phyloP scores from a whole-genome alignment of 2,113 vertebrate species.

The Oncorhynchus nerka region DNA sequence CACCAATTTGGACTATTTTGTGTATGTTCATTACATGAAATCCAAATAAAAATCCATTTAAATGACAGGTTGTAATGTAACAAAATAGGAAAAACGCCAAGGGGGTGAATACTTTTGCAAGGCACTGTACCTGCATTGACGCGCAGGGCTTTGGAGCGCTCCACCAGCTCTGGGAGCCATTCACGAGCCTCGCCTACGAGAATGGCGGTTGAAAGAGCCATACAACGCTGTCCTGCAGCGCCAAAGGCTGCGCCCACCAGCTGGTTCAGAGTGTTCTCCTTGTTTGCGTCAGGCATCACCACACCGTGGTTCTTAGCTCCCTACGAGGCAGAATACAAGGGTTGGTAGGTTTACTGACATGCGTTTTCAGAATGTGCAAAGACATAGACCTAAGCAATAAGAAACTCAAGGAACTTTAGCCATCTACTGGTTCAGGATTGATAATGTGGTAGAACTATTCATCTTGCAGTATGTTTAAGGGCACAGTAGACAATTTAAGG shows the following conservation, averaged over 20 bases:
- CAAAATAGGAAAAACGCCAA: no score
- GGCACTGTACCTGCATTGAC: constrained; percentile 86
- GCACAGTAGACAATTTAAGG: no score
- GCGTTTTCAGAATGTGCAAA: no score
- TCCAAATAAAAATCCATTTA: no score
- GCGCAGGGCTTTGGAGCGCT: constrained; percentile 85
- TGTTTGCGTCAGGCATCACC: constrained; percentile 98
- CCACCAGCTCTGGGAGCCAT: constrained; percentile 94
- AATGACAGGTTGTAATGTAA: no score
- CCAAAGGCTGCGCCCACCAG: constrained; percentile 96
- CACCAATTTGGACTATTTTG: no score
- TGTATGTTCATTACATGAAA: no score
- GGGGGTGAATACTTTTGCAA: no score
- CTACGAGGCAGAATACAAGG: constrained; percentile 59
- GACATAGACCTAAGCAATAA: no score
- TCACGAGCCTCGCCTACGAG: constrained; percentile 88
- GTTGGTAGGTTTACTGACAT: neutral
- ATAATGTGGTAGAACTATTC: neutral
- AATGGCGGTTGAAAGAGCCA: constrained; percentile 95
- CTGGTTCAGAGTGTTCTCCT: constrained; percentile 97
- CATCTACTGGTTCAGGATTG: neutral
- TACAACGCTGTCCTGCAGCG: constrained; percentile 96
- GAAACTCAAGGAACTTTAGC: constrained; percentile 10
- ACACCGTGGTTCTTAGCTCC: constrained; percentile 98
- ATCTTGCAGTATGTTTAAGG: neutral